Conservation (phyloP, 2,888 invertebrate genomes). For the Stenurella melanura region DNA sequence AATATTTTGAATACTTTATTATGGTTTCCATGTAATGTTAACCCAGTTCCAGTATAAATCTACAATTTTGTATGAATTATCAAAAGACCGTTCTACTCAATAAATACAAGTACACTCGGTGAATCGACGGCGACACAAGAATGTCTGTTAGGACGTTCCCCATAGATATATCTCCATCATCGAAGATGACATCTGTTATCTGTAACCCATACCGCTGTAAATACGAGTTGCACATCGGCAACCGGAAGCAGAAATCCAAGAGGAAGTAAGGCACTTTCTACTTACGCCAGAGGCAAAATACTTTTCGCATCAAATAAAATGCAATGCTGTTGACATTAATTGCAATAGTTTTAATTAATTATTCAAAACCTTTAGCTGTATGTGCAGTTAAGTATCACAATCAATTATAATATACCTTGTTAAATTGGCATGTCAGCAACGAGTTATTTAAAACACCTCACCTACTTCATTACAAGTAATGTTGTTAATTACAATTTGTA, state of each 20-base stretch:
- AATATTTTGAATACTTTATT: no score
- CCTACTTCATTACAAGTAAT: background rate
- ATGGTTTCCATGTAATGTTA: background rate
- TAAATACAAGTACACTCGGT: slow-evolving; percentile 23
- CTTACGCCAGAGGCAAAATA: background rate
- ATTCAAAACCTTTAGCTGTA: background rate
- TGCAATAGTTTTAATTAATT: slow-evolving; percentile 1
- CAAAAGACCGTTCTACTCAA: background rate
- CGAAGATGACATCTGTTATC: slow-evolving; percentile 38
- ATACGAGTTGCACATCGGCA: slow-evolving; percentile 12
- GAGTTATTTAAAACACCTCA: slow-evolving; percentile 5
- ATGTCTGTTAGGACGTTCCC: slow-evolving; percentile 34
- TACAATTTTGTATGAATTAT: background rate
- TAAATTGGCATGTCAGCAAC: background rate
- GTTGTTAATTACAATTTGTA: background rate
- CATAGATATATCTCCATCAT: slow-evolving; percentile 20
- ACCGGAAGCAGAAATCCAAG: slow-evolving; percentile 33
- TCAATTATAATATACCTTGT: background rate
- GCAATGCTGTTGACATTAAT: slow-evolving; percentile 10
- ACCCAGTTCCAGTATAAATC: background rate
- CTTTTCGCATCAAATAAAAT: slow-evolving; percentile 13
- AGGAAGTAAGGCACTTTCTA: slow-evolving; percentile 32
- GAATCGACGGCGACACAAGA: background rate
- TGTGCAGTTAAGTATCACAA: background rate
- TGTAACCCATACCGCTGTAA: slow-evolving; percentile 27